Conservation (phyloP, 2,797 vertebrate genomes). For the Hoplostethus atlanticus region DNA sequence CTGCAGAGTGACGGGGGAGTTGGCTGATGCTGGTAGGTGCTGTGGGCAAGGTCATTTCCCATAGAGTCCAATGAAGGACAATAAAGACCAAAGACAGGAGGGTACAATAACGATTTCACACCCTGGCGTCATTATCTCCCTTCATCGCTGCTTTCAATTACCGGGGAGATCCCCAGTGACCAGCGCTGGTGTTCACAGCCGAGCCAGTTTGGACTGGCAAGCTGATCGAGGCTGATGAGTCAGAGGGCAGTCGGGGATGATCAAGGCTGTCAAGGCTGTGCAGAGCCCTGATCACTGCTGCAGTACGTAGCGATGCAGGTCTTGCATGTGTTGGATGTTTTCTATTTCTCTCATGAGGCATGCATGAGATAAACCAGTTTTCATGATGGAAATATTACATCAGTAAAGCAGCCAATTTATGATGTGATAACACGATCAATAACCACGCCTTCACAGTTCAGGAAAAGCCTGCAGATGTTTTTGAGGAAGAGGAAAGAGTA, state of each 20-base stretch:
- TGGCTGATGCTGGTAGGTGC: no score
- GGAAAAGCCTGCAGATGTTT: no score
- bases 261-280: constrained; percentile 36
- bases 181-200: neutral
- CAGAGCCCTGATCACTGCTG: constrained; percentile 12
- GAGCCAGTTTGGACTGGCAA: constrained; percentile 11
- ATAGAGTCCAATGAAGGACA: neutral
- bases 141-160: constrained; percentile 42
- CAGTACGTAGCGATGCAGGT: neutral
- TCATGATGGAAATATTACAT: no score
- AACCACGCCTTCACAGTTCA: no score
- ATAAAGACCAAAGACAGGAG: constrained; percentile 26
- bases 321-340: neutral
- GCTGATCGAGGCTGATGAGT: constrained; percentile 51
- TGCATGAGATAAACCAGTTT: no score
- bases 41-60: constrained; percentile 10
- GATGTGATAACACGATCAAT: no score
- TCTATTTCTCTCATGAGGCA: no score
- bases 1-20: neutral
- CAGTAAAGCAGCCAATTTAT: no score
- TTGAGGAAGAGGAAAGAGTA: no score
- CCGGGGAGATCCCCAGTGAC: constrained; percentile 34
- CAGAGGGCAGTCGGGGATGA: constrained; percentile 21
- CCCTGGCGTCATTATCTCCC: constrained; percentile 48
- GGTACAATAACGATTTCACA: neutral